Conservation (phyloP, 2,113 vertebrate species). For the Thamnaconus septentrionalis region DNA sequence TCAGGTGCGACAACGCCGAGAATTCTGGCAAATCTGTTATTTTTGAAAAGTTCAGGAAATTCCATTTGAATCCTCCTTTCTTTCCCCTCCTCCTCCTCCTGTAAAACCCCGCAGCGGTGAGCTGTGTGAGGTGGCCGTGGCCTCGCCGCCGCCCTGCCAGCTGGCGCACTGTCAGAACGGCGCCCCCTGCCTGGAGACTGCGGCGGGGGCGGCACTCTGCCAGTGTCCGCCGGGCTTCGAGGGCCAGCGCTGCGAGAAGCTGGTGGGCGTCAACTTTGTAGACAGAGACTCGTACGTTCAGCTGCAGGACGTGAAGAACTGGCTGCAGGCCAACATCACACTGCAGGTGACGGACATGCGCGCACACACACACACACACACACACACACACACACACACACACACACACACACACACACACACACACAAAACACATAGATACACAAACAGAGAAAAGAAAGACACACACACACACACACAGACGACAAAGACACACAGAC, state of each 20-base stretch:
- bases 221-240: constrained; percentile 90
- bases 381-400: neutral
- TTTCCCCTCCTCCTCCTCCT: neutral
- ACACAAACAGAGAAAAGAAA: neutral
- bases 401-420: neutral
- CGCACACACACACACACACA: neutral
- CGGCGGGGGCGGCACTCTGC: constrained; percentile 74
- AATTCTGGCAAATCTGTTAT: neutral
- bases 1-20: constrained; percentile 76
- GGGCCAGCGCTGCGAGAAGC: constrained; percentile 89
- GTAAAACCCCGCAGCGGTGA: constrained; percentile 77
- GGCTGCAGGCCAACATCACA: constrained; percentile 94
- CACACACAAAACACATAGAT: too few relatives aligned
- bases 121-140: constrained; percentile 82
- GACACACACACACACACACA: too few relatives aligned
- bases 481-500: too few relatives aligned
- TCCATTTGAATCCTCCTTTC: neutral
- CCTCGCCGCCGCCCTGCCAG: constrained; percentile 77
- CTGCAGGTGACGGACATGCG: constrained; percentile 81
- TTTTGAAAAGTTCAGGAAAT: neutral
- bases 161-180: constrained; percentile 86
- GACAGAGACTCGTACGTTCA: constrained; percentile 92
- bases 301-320: constrained; percentile 91
- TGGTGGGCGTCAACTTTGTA: constrained; percentile 94
- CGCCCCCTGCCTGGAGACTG: constrained; percentile 81